Conservation (phyloP, 64 coral and sea anemone species). For the Cladopsammia gracilis region DNA sequence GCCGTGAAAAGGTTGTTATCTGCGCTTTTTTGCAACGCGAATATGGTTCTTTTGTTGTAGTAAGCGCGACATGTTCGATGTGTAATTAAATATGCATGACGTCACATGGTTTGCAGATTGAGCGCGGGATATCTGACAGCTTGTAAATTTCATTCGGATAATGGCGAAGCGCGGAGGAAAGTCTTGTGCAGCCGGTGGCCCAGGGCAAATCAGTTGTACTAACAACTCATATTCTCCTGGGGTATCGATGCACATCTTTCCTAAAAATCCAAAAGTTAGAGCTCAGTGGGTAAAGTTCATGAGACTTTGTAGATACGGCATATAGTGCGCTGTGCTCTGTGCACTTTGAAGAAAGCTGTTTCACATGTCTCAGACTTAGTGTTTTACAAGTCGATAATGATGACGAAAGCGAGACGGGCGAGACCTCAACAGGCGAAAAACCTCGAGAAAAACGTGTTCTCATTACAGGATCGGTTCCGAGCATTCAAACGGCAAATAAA, state of each 20-base stretch:
- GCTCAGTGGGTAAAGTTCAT: constrained; percentile 62
- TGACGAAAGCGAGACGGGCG: not conserved
- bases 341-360: constrained; percentile 33
- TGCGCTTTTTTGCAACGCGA: not conserved
- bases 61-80: no score
- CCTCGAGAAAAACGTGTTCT: constrained; percentile 36
- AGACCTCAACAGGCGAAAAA: not conserved
- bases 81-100: constrained; percentile 14
- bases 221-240: constrained; percentile 38
- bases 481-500: constrained; percentile 27
- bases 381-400: not conserved
- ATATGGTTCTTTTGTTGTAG: not conserved
- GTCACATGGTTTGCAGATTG: constrained; percentile 45
- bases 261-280: constrained; percentile 19
- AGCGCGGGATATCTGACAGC: not conserved
- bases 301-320: constrained; percentile 35
- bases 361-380: constrained; percentile 33
- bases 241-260: constrained; percentile 54
- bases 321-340: constrained; percentile 55
- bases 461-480: constrained; percentile 26
- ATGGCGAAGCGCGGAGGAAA: constrained; percentile 26
- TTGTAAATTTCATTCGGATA: not conserved
- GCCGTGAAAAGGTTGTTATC: constrained; percentile 16
- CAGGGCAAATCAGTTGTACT: constrained; percentile 52
- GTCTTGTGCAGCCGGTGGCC: constrained; percentile 49